phyloP scores from a whole-genome alignment of 1,140 invertebrate genomes.

The Drosophila jambulina region DNA sequence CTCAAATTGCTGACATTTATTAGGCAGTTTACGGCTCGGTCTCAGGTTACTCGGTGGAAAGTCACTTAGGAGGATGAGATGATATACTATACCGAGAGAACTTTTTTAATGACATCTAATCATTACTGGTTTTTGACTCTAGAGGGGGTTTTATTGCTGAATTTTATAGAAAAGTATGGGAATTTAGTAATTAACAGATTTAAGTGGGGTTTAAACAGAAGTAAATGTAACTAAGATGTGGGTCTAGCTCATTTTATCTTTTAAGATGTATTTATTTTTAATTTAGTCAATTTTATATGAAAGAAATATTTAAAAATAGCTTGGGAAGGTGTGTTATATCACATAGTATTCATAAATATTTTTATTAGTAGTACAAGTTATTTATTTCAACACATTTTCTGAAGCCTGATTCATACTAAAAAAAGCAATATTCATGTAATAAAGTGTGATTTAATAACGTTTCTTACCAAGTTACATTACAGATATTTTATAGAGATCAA shows the following conservation, averaged over 20 bases:
- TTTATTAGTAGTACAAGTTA: too few relatives aligned
- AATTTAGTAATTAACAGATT: not conserved
- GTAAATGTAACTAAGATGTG: not conserved
- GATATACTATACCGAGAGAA: not conserved
- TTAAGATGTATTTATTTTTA: not conserved
- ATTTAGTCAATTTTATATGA: too few relatives aligned
- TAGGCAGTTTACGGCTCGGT: slow-evolving; percentile 42
- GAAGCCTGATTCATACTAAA: not conserved
- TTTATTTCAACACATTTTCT: not conserved
- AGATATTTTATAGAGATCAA: not conserved
- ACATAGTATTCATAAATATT: too few relatives aligned
- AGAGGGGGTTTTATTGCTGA: not conserved
- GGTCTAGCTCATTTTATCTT: too few relatives aligned
- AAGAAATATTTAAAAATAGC: too few relatives aligned
- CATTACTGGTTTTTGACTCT: not conserved
- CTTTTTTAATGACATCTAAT: slow-evolving; percentile 9
- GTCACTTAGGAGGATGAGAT: slow-evolving; percentile 28
- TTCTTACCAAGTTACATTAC: too few relatives aligned
- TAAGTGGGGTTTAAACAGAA: not conserved
- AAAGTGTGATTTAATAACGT: too few relatives aligned
- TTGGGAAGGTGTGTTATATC: too few relatives aligned
- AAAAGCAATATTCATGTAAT: not conserved
- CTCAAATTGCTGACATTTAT: slow-evolving; percentile 75
- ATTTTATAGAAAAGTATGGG: not conserved
- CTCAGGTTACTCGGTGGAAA: slow-evolving; percentile 40